Evolutionary conservation across 2,113 vertebrate genomes (phyloP), one percentile per base, ranked within the genome.

Genomic region (Pangasianodon hypophthalmus): DNA sequence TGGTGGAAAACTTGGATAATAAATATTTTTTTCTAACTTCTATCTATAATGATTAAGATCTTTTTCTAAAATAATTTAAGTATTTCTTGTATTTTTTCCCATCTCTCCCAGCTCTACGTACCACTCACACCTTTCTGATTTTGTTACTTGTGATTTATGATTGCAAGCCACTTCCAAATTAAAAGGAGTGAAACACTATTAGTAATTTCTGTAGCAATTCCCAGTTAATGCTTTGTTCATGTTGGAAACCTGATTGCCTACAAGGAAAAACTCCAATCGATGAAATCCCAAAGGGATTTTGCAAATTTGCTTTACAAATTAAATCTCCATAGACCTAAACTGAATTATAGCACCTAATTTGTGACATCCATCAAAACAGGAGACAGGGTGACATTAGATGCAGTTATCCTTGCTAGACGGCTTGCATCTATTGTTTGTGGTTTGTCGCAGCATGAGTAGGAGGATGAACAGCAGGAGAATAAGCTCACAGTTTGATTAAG

Each of bases 301-400:
- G 10, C 44, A 86, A 69, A 48, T 80, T 79, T 14, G 37, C 69
- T 56, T 41, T 54, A 29, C 71, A 86, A 86, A 89, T 44, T 6
- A 67, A 89, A 86, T 80, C 56, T 67, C 44, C 44, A 19, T 10
- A 64, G 73, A 64, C 24, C 71, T 52, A n/a, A 86, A 89, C 56
- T 8, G 29, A 64, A 86, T 89, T 69, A 86, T 6, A 79, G 19
- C 44, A 19, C 18, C 56, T 64, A 79, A 89, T 79, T 44, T 16
- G 44, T 60, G 32, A 37, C 82, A 62, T 85, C 71, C 58, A 54
- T 86, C 88, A 67, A 44, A 79, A 67, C 88, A 69, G 26, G 73
- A 58, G 37, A 21, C 37, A 26, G 19, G 62, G 19, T 86, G 88
- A 86, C 60, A 26, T 90, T 9, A 32, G n/a, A 67, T 14, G 88